Base-by-base conservation (phyloP, 2,113 vertebrate genomes). In the Lophotis ruficrista region DNA sequence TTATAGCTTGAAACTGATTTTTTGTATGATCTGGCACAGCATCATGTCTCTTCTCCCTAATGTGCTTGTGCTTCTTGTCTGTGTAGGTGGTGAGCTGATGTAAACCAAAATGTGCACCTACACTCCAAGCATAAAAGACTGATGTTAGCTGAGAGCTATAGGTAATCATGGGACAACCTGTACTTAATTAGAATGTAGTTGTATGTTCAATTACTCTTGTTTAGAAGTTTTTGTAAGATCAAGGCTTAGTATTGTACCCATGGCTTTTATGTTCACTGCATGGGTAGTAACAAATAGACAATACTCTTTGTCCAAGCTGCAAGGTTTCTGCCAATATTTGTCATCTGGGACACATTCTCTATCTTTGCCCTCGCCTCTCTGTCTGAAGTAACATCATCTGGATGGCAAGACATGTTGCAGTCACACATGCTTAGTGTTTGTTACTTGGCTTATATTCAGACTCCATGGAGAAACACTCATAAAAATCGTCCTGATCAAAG, bases 361-460 rank as follows among this genome's bases (percentile, higher is more conserved):
- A 73, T 96, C 84, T 95, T 72, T 87, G 54, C 70, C 71, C 50
- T 88, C 3, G 58, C 45, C 58, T 95, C 83, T 91, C 75, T 90
- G 62, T 80, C 82, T 96, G 75, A 95, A 89, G 93, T 14, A 93
- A 53, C 81, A 93, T 71, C 89, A 50, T 91, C 68, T 76, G 43
- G 89, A 93, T 1, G 5, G 58, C 70, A 80, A 88, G 80, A 80
- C 58, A 53, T 4, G 1, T 61, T 90, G 82, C 54, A 89, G 70
- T 62, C 84, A 88, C 94, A 95, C 92, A 94, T 93, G 95, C 92
- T 95, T 58, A 35, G 54, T 69, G 90, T 97, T 95, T 97, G 71
- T 45, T 88, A 7, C 68, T 95, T 97, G 95, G 96, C 92, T 93
- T 73, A 20, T 76, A 71, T 87, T 95, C 95, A 94, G 82, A 24